phyloP scores from a whole-genome alignment of 1,140 invertebrate species.

The Drosophila quadrilineata region DNA sequence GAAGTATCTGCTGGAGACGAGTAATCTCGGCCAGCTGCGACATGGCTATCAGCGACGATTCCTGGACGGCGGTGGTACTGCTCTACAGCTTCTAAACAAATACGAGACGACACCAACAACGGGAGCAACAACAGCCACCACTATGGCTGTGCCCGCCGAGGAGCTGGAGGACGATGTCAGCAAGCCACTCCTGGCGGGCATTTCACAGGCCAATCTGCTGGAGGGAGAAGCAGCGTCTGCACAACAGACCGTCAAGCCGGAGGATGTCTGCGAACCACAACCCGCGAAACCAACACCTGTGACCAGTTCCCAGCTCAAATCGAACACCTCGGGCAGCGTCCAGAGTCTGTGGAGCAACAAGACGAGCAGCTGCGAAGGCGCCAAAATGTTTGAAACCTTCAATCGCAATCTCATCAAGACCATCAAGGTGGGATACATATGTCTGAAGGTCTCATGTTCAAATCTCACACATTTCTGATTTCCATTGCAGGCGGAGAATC shows the following conservation, averaged over 20 bases:
- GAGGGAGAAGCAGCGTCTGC: slow-evolving; percentile 6
- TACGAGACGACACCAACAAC: slow-evolving; percentile 10
- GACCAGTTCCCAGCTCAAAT: slow-evolving; percentile 56
- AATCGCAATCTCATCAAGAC: slow-evolving; percentile 81
- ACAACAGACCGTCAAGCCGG: slow-evolving; percentile 38
- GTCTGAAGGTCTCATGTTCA: neutral
- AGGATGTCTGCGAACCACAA: slow-evolving; percentile 59
- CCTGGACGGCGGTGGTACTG: slow-evolving; percentile 70
- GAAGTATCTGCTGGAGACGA: slow-evolving; percentile 70
- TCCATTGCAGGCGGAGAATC: slow-evolving; percentile 70
- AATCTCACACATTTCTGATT: neutral
- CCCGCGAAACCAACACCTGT: slow-evolving; percentile 22
- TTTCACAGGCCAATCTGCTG: slow-evolving; percentile 54
- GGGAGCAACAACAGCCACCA: neutral
- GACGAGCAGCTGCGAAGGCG: slow-evolving; percentile 77
- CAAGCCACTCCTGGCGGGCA: slow-evolving; percentile 58
- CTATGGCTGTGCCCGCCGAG: neutral
- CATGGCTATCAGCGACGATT: slow-evolving; percentile 62
- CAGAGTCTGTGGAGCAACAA: slow-evolving; percentile 80
- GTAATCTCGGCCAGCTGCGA: slow-evolving; percentile 56
- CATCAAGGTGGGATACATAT: slow-evolving; percentile 61
- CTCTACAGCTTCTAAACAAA: slow-evolving; percentile 57
- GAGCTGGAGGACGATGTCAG: slow-evolving; percentile 65
- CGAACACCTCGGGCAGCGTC: slow-evolving; percentile 68
- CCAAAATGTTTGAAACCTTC: slow-evolving; percentile 80